phyloP scores from a whole-genome alignment of 2,888 invertebrate genomes.

The Mesorhabditis belari region DNA sequence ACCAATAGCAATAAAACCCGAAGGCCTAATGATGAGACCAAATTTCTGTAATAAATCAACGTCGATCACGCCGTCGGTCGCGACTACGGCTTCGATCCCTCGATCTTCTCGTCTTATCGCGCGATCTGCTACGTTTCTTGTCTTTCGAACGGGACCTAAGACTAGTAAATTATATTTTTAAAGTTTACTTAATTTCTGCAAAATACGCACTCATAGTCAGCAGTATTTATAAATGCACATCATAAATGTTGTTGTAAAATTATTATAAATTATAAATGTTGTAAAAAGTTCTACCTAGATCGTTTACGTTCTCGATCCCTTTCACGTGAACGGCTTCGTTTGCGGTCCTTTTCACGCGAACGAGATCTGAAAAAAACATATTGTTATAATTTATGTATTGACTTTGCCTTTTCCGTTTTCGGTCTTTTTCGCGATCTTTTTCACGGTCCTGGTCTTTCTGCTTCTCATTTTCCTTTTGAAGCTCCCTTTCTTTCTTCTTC shows the following conservation, averaged over 20 bases:
- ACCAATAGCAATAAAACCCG: too few relatives aligned
- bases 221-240: too few relatives aligned
- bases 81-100: conserved; percentile 7
- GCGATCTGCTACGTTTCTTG: conserved; percentile 3
- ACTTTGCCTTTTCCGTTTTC: conserved; percentile 4
- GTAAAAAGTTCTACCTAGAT: conserved; percentile 14
- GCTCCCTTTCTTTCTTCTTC: neutral
- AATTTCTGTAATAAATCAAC: neutral
- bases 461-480: too few relatives aligned
- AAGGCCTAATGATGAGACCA: too few relatives aligned
- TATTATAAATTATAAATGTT: too few relatives aligned
- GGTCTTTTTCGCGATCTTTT: conserved; percentile 4
- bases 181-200: neutral
- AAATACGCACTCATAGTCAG: neutral
- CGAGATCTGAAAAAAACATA: conserved; percentile 3
- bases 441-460: neutral
- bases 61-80: conserved; percentile 7
- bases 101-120: conserved; percentile 4
- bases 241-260: too few relatives aligned
- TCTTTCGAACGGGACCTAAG: conserved; percentile 6
- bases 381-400: neutral
- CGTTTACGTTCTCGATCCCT: conserved; percentile 16
- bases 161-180: neutral
- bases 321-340: conserved; percentile 17
- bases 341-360: conserved; percentile 16